These are phyloP conservation scores for Diaprepes abbreviatus DNA, from an alignment of 2,888 invertebrate species.

Conservation along the genomic window DNA sequence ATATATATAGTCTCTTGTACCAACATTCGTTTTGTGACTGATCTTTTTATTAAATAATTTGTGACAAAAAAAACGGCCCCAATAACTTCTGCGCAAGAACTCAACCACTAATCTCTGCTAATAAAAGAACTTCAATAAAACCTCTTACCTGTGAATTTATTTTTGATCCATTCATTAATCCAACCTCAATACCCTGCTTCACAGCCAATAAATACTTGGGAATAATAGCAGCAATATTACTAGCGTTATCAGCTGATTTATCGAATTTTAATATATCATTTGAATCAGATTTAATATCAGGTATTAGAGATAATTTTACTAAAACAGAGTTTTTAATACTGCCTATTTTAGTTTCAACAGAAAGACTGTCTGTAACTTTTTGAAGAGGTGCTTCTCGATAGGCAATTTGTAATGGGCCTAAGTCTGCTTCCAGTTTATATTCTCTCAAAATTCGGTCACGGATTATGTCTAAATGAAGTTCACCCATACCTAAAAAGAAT, in stretches of 20 bases:
- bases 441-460: constrained; percentile 89
- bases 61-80: too few relatives aligned
- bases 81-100: too few relatives aligned
- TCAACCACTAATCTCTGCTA: too few relatives aligned
- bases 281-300: constrained; percentile 58
- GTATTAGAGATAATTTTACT: constrained; percentile 75
- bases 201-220: constrained; percentile 79
- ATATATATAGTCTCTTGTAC: too few relatives aligned
- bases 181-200: constrained; percentile 78
- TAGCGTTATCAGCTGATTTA: constrained; percentile 76
- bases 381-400: constrained; percentile 83
- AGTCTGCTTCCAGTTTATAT: constrained; percentile 90
- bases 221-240: constrained; percentile 76
- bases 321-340: constrained; percentile 73
- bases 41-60: too few relatives aligned
- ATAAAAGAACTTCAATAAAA: too few relatives aligned
- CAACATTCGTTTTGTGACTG: too few relatives aligned
- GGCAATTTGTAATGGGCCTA: constrained; percentile 93
- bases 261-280: constrained; percentile 71
- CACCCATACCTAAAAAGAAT: constrained; percentile 90
- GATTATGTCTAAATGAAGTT: constrained; percentile 95
- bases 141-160: constrained; percentile 81
- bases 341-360: constrained; percentile 77
- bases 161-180: constrained; percentile 85
- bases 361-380: constrained; percentile 67